Percentiles rank a stretch among this genome's conserved stretches.
These are phyloP conservation scores for Bombyx mandarina DNA, from an alignment of 1,140 invertebrate species.

Conservation along the genomic window DNA sequence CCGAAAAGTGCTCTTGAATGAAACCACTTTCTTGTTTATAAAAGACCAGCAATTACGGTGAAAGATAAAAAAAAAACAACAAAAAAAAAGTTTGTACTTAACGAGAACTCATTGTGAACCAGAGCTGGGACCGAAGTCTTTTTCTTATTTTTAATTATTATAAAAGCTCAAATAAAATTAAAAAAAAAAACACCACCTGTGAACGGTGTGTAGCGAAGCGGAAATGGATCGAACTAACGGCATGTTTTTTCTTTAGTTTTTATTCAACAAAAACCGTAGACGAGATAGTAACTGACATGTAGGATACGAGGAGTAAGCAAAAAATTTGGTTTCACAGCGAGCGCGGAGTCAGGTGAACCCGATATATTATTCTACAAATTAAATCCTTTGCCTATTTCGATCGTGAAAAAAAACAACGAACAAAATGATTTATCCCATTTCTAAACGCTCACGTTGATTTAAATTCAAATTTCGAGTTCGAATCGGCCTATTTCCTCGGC, in stretches of 20 bases:
- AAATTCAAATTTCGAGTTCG: slow-evolving; percentile 9
- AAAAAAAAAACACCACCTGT: slow-evolving; percentile 48
- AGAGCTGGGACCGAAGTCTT: slow-evolving; percentile 14
- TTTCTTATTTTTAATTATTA: slow-evolving; percentile 56
- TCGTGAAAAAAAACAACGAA: too few species aligned
- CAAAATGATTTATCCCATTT: too few species aligned
- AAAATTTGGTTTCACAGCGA: slow-evolving; percentile 29
- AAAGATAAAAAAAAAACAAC: slow-evolving; percentile 28
- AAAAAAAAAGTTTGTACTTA: slow-evolving; percentile 16
- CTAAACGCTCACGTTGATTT: slow-evolving; percentile 2
- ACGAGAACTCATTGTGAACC: slow-evolving; percentile 40
- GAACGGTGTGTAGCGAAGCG: slow-evolving; percentile 52
- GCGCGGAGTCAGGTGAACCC: slow-evolving; percentile 3
- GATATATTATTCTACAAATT: not conserved
- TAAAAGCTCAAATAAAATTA: slow-evolving; percentile 22
- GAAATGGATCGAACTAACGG: slow-evolving; percentile 61
- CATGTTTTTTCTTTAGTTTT: slow-evolving; percentile 41
- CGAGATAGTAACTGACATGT: slow-evolving; percentile 51
- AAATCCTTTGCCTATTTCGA: too few species aligned
- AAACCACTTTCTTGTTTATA: slow-evolving; percentile 5
- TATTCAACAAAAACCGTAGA: slow-evolving; percentile 49
- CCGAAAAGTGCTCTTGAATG: slow-evolving; percentile 10
- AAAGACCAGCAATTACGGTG: slow-evolving; percentile 24
- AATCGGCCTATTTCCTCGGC: slow-evolving; percentile 19
- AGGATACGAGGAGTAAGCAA: slow-evolving; percentile 40